Base-by-base conservation (phyloP, 2,888 invertebrate species). In the Caenorhabditis sp. region DNA sequence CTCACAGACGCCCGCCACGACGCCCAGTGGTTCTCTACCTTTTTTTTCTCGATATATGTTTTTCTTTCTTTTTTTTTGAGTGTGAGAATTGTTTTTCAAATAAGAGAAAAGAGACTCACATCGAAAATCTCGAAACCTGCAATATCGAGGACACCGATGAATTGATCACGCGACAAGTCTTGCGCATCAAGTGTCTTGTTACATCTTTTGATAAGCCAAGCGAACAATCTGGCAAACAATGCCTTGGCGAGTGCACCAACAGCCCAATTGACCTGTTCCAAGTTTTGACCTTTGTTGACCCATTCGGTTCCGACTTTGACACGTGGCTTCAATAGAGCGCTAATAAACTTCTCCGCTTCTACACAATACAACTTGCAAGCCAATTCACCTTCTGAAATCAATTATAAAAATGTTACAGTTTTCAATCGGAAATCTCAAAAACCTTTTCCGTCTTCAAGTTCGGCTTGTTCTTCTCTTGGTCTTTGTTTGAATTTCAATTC, bases 401-500 rank as follows among this genome's bases (percentile, higher is more conserved):
- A n/a, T n/a, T n/a, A 31, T 26, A 5, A 21, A 37, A 31, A 10
- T 3, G 19, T 2, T 10, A n/a, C 14, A 60, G 50, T 60, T 60
- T 10, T 62, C n/a, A 31, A 8, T 21, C 10, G n/a, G 93, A 88
- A 95, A 27, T 58, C 21, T n/a, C 24, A 19, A 88, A 95, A 95
- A 87, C 95, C 85, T 17, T 75, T 78, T 60, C 76, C 75, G 58
- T 84, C 83, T 24, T 87, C 86, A 58, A 74, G 68, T 90, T 97
- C 96, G 91, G 96, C 96, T 91, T 99, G 99, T 91, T 99, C 99
- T 91, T 99, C 99, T 88, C 97, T 94, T 92, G 97, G 97, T 91
- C 97, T 94, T 92, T 99, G 99, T 91, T 99, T 99, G 94, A 99
- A 99, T 91, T 97, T 97, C 94, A 99, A 94, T 89, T 94, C 93